Evolutionary conservation across 2,888 invertebrate species (phyloP).

Genomic region (Tenthredo notha): DNA sequence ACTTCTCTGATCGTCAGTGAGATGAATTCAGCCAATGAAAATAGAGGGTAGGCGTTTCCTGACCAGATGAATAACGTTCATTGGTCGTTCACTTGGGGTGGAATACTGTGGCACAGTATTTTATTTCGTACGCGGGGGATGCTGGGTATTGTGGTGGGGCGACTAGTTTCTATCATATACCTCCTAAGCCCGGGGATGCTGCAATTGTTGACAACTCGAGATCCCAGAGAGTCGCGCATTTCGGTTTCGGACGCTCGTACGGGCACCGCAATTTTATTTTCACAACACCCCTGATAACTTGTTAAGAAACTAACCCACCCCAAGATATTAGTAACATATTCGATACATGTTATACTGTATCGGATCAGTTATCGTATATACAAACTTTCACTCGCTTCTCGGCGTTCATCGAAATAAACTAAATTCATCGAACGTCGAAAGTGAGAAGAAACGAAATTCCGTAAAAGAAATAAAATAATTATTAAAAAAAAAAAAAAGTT

Average conservation of each 20-base stretch:
- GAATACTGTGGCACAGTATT: conserved; percentile 76
- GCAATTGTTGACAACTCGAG: conserved; percentile 74
- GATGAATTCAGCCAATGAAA: conserved; percentile 64
- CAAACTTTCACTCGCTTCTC: not conserved
- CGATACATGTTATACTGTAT: not conserved
- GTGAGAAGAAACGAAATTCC: not conserved
- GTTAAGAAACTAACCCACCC: not conserved
- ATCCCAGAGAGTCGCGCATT: conserved; percentile 63
- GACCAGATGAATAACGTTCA: conserved; percentile 60
- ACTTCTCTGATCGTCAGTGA: conserved; percentile 65
- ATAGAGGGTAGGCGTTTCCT: conserved; percentile 64
- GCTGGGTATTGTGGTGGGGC: conserved; percentile 65
- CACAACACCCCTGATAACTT: too few relatives aligned
- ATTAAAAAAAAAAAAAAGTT: not conserved
- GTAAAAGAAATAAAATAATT: not conserved
- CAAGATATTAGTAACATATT: too few relatives aligned
- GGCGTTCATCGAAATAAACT: not conserved
- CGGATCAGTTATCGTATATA: not conserved
- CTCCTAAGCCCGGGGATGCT: conserved; percentile 70
- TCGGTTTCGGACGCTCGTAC: conserved; percentile 65
- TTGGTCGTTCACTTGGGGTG: conserved; percentile 72
- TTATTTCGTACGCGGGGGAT: conserved; percentile 68
- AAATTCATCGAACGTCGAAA: not conserved
- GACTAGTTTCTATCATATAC: conserved; percentile 66
- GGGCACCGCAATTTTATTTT: conserved; percentile 29